Evolutionary conservation across 2,113 vertebrate species (phyloP), one percentile per base, ranked within the genome.

Genomic region (Stomatorhinus ivindoensis): DNA sequence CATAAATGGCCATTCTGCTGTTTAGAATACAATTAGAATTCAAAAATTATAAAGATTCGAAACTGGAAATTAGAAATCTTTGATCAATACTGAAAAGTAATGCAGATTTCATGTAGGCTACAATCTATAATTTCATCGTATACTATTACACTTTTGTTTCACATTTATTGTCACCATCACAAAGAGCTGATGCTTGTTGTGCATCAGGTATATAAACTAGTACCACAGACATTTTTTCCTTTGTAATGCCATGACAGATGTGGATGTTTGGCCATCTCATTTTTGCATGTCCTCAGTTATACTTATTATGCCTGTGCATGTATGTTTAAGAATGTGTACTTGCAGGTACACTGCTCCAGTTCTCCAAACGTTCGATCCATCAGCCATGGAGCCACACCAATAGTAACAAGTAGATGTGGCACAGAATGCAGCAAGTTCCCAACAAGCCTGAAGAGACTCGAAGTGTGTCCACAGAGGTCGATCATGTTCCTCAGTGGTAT

Each of bases 1-100:
- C 94, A 94, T 91, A 93, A 88, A 91, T 84, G 35, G 76, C 90
- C n/a, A 17, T 87, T 65, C 90, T 88, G 90, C 65, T 94, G 94
- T 86, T 95, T 94, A 89, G 80, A 93, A 89, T 91, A 89, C 89
- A 91, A 90, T 91, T 91, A 90, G 55, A 92, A 87, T 88, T 55
- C 91, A 93, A 91, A 91, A 93, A 92, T 91, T 92, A 89, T 90
- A 91, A 92, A 93, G 92, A 27, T 69, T 80, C 15, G 15, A 19
- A 80, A 19, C 1, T 80, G 15, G 15, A 76, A 76, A 85, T 94
- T 92, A 89, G 90, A 55, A 90, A 89, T 92, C 89, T 90, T 92
- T 92, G 90, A 87, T 91, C 91, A 89, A 44, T 48, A 61, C 15
- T 65, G 13, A 24, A 10, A 47, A 31, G 46, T 55, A 87, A 87